phyloP scores from a whole-genome alignment of 2,113 vertebrate species.

The Orycteropus afer region DNA sequence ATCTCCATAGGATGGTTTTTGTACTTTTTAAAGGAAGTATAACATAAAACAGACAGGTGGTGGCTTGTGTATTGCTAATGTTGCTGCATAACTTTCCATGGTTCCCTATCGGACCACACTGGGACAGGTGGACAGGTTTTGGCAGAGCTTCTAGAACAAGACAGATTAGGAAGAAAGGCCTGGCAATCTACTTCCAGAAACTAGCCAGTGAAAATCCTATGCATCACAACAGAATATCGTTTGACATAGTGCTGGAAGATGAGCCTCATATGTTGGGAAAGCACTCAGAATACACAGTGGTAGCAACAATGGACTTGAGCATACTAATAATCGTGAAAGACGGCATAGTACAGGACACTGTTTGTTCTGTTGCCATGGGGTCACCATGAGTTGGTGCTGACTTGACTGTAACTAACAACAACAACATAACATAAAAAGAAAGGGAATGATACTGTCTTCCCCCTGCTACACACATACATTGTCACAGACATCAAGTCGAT shows the following conservation, averaged over 20 bases:
- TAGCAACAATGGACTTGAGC: neutral
- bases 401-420: neutral
- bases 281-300: neutral
- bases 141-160: no score
- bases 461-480: fast-evolving
- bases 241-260: neutral
- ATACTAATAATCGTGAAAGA: neutral
- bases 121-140: no score
- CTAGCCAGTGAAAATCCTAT: neutral
- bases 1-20: neutral
- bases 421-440: neutral
- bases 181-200: neutral
- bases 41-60: neutral
- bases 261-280: neutral
- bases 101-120: no score
- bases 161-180: neutral
- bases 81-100: no score
- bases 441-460: neutral
- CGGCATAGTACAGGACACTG: neutral
- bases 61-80: neutral
- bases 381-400: neutral
- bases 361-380: neutral
- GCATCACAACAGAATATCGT: neutral
- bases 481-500: no score
- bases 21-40: neutral